Evolutionary conservation across 2,113 vertebrate genomes (phyloP), one percentile per base, ranked within the genome.

Genomic region (Lophius piscatorius): DNA sequence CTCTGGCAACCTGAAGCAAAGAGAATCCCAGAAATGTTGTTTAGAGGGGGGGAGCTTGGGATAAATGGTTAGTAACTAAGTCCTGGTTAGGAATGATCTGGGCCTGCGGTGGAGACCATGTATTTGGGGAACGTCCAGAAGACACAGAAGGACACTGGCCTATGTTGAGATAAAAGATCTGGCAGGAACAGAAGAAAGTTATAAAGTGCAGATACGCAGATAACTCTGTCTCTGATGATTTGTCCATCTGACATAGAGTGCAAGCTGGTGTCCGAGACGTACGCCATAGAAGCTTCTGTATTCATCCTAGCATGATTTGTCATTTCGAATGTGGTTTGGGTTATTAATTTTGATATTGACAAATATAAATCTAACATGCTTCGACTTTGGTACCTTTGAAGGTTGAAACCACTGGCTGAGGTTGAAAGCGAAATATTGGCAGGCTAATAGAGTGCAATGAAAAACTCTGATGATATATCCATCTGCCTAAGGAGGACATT

Each of bases 391-490:
- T 69, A 73, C 60, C 50, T 78, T 63, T 80, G 45, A 64, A 74
- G 50, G 69, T 68, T 68, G 20, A 61, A 45, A 60, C 76, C 50
- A 23, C 1, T 84, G 83, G 83, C 60, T 20, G 0, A 12, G 22
- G 74, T 82, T 81, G 31, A 88, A 81, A 83, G 74, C 54, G 52
- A 62, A 64, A 39, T 46, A 44, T 49, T 88, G 86, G 83, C 83
- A 77, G 69, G 54, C 35, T 24, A 21, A 55, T 46, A 67, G 62
- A 63, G 51, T 46, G 69, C 61, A 75, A 40, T 76, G 61, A 84
- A 84, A 82, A 71, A 70, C 59, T 56, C 44, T 84, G 75, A 88
- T 82, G 81, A 67, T 54, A 86, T 62, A 81, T 80, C 86, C 86
- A 86, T 84, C 61, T 88, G 86, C 48, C 20, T 55, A 33, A 52